These are phyloP conservation scores for Pithys albifrons DNA, from an alignment of 2,113 vertebrate genomes.

Conservation along the genomic window DNA sequence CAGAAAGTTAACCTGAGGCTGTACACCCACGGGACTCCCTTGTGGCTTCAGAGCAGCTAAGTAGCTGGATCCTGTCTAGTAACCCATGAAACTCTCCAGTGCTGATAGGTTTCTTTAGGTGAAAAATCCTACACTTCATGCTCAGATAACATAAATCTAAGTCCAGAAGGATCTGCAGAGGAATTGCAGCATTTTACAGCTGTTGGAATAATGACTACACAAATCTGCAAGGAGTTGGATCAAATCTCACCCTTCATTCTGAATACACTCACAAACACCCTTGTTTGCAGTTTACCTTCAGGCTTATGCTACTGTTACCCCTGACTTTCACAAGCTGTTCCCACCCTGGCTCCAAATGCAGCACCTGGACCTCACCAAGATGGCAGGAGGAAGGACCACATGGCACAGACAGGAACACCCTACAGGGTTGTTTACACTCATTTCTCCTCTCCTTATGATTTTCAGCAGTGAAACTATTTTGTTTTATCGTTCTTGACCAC, in stretches of 20 bases:
- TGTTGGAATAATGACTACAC: not conserved
- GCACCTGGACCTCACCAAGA: not conserved
- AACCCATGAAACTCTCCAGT: not conserved
- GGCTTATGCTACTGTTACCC: not conserved
- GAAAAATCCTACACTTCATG: not conserved
- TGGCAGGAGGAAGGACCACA: not conserved
- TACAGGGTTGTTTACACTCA: not conserved
- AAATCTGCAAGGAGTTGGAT: not conserved
- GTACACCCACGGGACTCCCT: not conserved
- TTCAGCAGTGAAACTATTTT: not conserved
- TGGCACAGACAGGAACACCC: not conserved
- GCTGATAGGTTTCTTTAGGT: not conserved
- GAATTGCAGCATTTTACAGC: not conserved
- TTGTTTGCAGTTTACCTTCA: not conserved
- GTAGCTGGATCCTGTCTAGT: not conserved
- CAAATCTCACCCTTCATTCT: not conserved
- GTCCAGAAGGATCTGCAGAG: not conserved
- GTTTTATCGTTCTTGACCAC: not conserved
- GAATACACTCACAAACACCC: not conserved
- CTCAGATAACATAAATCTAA: not conserved
- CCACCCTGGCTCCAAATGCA: rapidly evolving
- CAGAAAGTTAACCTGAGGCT: not conserved
- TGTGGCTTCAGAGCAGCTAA: not conserved
- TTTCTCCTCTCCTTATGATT: not conserved
- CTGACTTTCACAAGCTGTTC: not conserved